These are phyloP conservation scores for Drosophila malerkotliana DNA, from an alignment of 1,140 invertebrate species.

Conservation along the genomic window DNA sequence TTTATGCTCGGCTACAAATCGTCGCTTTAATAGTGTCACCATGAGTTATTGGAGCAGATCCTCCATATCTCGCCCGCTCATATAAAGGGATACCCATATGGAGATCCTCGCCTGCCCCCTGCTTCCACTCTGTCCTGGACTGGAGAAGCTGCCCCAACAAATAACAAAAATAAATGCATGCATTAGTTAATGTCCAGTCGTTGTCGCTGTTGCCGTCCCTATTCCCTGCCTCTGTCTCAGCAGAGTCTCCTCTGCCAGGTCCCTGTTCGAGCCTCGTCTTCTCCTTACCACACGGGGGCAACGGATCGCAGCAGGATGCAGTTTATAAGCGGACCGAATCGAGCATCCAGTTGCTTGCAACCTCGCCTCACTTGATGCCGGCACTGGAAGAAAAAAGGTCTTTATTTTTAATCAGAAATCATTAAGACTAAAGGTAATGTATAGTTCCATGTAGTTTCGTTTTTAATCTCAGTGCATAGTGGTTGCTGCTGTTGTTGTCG, in stretches of 20 bases:
- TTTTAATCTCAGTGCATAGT: slow-evolving; percentile 11
- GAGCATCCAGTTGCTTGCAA: slow-evolving; percentile 49
- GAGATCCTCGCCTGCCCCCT: not conserved
- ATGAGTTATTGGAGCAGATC: slow-evolving; percentile 77
- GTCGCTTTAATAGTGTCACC: slow-evolving; percentile 84
- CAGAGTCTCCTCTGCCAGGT: not conserved
- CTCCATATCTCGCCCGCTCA: slow-evolving; percentile 40
- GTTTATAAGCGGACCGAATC: slow-evolving; percentile 79
- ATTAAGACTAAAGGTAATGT: too few relatives aligned
- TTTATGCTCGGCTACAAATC: slow-evolving; percentile 84
- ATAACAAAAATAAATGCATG: slow-evolving; percentile 78
- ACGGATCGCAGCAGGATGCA: slow-evolving; percentile 76
- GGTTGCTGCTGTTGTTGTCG: slow-evolving; percentile 16
- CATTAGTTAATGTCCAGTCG: slow-evolving; percentile 81
- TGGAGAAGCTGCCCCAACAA: slow-evolving; percentile 30
- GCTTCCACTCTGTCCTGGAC: not conserved
- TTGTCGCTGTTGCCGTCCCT: slow-evolving; percentile 36
- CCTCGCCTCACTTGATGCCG: slow-evolving; percentile 22
- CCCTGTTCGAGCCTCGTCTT: not conserved
- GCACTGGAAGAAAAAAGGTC: slow-evolving; percentile 3
- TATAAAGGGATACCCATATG: slow-evolving; percentile 14
- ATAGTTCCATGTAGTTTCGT: not conserved
- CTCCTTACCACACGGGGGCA: slow-evolving; percentile 28
- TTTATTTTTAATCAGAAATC: too few relatives aligned
- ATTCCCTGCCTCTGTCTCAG: not conserved